Evolutionary conservation across 2,797 vertebrate species (phyloP).

Genomic region (Sylvilagus floridanus): DNA sequence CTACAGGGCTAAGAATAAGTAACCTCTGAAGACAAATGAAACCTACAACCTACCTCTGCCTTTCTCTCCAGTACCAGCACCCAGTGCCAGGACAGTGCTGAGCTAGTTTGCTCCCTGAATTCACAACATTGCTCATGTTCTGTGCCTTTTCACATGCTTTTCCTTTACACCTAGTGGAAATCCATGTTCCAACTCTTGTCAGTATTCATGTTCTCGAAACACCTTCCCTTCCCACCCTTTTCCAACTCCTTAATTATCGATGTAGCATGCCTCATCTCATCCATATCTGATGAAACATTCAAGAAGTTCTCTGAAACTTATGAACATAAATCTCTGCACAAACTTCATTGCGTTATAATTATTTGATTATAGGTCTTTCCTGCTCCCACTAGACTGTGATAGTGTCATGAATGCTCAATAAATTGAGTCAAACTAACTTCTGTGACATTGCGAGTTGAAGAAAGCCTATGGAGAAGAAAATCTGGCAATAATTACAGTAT

Average conservation of each 20-base stretch:
- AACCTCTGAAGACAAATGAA: not conserved
- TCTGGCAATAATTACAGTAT: not conserved
- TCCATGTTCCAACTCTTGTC: not conserved
- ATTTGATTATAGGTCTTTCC: not conserved
- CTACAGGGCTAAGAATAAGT: not conserved
- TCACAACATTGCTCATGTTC: not conserved
- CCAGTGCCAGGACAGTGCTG: not conserved
- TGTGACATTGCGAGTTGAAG: not conserved
- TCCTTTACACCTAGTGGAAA: not conserved
- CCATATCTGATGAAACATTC: not conserved
- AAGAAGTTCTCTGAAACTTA: not conserved
- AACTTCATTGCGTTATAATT: not conserved
- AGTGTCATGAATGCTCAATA: not conserved
- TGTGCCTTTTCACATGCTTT: not conserved
- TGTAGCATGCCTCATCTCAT: not conserved
- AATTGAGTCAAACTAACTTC: not conserved
- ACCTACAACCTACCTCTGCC: not conserved
- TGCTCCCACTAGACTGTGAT: not conserved
- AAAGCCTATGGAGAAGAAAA: not conserved
- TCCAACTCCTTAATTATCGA: no score
- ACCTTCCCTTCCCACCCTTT: no score
- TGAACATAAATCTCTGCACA: not conserved
- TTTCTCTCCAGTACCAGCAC: not conserved
- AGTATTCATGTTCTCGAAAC: not conserved
- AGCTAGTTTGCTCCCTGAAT: not conserved